Base-by-base conservation (phyloP, 2,888 invertebrate species). In the Tetragnatha montana region DNA sequence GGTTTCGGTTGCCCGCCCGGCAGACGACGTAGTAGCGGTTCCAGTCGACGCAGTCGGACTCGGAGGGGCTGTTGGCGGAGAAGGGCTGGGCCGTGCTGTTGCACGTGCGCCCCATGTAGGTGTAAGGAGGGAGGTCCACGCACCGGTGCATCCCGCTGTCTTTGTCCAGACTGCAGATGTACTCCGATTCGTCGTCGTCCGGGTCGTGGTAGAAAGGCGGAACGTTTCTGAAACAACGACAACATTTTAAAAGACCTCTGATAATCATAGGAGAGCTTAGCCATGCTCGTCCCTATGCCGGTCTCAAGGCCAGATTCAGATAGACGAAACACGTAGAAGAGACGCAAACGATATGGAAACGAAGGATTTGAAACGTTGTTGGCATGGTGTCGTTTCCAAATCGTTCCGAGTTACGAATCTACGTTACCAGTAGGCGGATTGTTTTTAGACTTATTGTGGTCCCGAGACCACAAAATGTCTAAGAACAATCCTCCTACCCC, bases 11-110 rank as follows among this genome's bases (percentile, higher is more conserved):
- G 92, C 97, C 96, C 91, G 98, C 96, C 91, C 96, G 96, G 94
- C 99, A 99, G 93, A 96, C 96, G 82, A 97, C 98, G 94, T 99
- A 99, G 94, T 99, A 99, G 94, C 97, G 96, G 94, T 99, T 98
- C 99, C 99, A 99, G 94, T 99, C 97, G 92, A 99, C 97, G 94
- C 99, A 99, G 73, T 96, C 96, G 73, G 93, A 94, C 93, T 96
- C 96, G 14, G 68, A 71, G 51, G 90, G 91, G 74, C 73, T 7
- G 80, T 89, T 91, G 82, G 70, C 76, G 82, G 74, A 83, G 87
- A 86, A 90, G 8, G 95, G 94, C 91, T 94, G 94, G 79, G 96
- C 96, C 8, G 96, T 96, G 92, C 95, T 96, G 93, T 96, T 97
- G 94, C 98, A 98, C 78, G 95, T 94, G 89, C 95, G 93, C 17